Base-by-base conservation (phyloP, 2,797 vertebrate genomes). In the Anguilla obscura region DNA sequence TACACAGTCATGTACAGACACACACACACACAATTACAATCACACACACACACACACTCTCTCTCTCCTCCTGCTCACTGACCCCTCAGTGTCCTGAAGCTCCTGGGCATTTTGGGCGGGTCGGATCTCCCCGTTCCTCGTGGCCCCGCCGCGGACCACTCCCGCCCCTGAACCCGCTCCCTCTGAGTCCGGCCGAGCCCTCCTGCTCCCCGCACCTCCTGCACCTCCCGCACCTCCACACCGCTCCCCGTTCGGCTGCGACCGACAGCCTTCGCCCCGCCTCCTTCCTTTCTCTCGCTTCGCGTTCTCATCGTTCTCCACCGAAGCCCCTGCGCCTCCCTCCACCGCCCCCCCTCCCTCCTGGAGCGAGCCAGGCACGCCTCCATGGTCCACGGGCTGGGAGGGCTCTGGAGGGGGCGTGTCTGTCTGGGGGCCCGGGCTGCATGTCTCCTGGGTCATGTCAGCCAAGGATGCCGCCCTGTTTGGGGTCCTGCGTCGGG, bases 211-310 rank as follows among this genome's bases (percentile, higher is more conserved):
- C 30, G 98, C 1, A 97, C 98, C 71, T 97, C 96, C 87, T 96
- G 95, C 92, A 98, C 98, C 71, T 97, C 96, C 87, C 96, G 95
- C 92, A 98, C 99, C 95, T 99, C 98, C 89, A 98, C 96, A 0
- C 98, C 98, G 93, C 97, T 97, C 94, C 98, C 98, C 2, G 98
- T 99, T 0, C 97, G 98, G 3, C 98, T 97, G 86, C 97, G 98
- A 95, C 98, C 98, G 84, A 98, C 98, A 10, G 98, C 98, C 91
- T 96, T 97, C 91, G 96, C 97, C 93, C 97, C 97, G 90, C 95
- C 94, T 80, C 94, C 92, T 14, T 93, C 91, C 88, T 95, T 93
- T 52, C 95, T 93, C 89, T 96, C 91, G 90, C 92, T 96, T 94
- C 33, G 94, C 91, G 54, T 88, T 96, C 0, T 94, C 93, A 0